These are phyloP conservation scores for Cancer borealis DNA, from an alignment of 2,888 invertebrate species.

Conservation along the genomic window DNA sequence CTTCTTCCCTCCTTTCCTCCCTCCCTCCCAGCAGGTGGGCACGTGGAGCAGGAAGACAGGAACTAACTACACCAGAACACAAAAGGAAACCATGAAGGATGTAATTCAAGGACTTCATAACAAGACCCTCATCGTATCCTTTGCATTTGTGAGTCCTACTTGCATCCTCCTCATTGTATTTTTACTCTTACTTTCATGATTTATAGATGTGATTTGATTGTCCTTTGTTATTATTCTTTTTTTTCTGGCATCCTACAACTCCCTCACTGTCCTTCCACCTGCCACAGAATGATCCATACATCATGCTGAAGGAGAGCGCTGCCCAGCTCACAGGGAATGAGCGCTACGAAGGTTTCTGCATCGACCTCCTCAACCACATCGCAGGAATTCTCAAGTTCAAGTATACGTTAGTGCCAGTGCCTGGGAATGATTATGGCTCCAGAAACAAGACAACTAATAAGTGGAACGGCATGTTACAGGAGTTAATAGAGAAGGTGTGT, in stretches of 20 bases:
- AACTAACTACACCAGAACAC: conserved; percentile 78
- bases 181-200: neutral
- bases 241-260: neutral
- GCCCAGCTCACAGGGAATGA: conserved; percentile 79
- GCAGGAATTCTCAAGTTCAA: conserved; percentile 80
- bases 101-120: conserved; percentile 88
- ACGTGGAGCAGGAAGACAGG: conserved; percentile 80
- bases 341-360: conserved; percentile 81
- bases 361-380: conserved; percentile 81
- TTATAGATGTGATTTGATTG: neutral
- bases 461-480: conserved; percentile 78
- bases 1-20: neutral
- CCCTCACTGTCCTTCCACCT: neutral
- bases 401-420: conserved; percentile 80
- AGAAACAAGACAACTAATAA: conserved; percentile 77
- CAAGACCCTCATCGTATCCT: conserved; percentile 94
- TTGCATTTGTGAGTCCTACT: conserved; percentile 88
- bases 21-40: conserved; percentile 75
- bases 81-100: conserved; percentile 88
- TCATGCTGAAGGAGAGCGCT: conserved; percentile 89
- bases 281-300: conserved; percentile 91
- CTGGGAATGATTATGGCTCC: conserved; percentile 78
- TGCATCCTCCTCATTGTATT: neutral
- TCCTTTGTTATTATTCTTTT: neutral
- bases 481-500: conserved; percentile 77